Evolutionary conservation across 2,113 vertebrate species (phyloP).

Genomic region (Gavia stellata): DNA sequence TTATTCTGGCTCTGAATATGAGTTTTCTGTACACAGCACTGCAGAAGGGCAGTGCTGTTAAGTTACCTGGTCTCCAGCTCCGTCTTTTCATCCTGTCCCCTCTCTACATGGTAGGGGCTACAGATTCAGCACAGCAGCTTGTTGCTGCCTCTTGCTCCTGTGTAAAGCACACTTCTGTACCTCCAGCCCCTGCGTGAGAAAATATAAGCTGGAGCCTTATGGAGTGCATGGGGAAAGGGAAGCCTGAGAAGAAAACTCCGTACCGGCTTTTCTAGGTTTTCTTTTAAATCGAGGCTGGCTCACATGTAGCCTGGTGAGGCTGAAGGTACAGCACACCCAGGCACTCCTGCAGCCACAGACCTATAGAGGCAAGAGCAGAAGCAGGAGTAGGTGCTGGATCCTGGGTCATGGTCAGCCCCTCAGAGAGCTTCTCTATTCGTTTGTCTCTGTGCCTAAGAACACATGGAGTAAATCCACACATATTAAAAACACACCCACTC

Average conservation of each 20-base stretch:
- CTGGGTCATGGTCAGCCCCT: neutral
- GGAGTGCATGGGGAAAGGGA: neutral
- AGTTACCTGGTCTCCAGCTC: neutral
- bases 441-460: neutral
- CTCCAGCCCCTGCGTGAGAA: neutral
- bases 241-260: fast-evolving
- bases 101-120: neutral
- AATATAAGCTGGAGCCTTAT: neutral
- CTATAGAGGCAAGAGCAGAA: neutral
- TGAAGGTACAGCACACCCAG: neutral
- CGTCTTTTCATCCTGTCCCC: neutral
- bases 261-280: neutral
- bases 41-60: neutral
- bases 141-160: neutral
- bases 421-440: neutral
- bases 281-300: neutral
- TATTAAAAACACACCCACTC: neutral
- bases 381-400: neutral
- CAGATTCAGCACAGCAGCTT: neutral
- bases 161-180: neutral
- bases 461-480: neutral
- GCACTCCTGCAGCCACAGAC: neutral
- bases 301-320: neutral
- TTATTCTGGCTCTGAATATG: neutral
- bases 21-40: neutral